Percentiles rank a stretch among this genome's conserved stretches.
These are phyloP conservation scores for Drosophila ironensis DNA, from an alignment of 1,140 invertebrate species.

Conservation along the genomic window DNA sequence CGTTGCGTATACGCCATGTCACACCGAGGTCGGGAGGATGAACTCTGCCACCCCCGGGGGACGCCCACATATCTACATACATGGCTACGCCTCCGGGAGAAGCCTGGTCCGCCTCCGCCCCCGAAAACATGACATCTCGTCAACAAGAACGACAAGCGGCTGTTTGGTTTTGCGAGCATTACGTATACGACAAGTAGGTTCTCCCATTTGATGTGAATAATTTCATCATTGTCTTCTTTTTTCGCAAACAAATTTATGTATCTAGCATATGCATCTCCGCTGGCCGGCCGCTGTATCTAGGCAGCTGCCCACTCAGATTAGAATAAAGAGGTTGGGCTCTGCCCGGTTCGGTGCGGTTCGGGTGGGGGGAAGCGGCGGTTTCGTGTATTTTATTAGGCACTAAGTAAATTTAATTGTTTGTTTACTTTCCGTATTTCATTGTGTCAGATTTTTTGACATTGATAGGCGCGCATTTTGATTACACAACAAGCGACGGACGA, in stretches of 20 bases:
- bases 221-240: constrained; percentile 12
- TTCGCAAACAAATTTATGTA: constrained; percentile 1
- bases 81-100: too few relatives aligned
- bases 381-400: constrained; percentile 77
- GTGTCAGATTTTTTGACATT: constrained; percentile 79
- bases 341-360: constrained; percentile 22
- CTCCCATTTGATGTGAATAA: constrained; percentile 9
- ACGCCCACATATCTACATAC: too few relatives aligned
- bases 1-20: constrained; percentile 39
- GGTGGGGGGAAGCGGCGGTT: constrained; percentile 20
- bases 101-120: neutral
- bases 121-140: constrained; percentile 1
- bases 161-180: too few relatives aligned
- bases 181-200: constrained; percentile 52
- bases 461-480: constrained; percentile 79
- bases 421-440: constrained; percentile 76
- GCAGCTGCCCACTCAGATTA: constrained; percentile 32
- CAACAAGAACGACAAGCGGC: constrained; percentile 28
- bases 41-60: neutral
- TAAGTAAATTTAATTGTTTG: constrained; percentile 79
- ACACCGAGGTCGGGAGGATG: neutral
- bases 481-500: too few relatives aligned
- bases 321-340: constrained; percentile 4
- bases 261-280: constrained; percentile 23
- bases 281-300: constrained; percentile 14